Conservation (phyloP, 2,888 invertebrate species). For the Elysia crispata region DNA sequence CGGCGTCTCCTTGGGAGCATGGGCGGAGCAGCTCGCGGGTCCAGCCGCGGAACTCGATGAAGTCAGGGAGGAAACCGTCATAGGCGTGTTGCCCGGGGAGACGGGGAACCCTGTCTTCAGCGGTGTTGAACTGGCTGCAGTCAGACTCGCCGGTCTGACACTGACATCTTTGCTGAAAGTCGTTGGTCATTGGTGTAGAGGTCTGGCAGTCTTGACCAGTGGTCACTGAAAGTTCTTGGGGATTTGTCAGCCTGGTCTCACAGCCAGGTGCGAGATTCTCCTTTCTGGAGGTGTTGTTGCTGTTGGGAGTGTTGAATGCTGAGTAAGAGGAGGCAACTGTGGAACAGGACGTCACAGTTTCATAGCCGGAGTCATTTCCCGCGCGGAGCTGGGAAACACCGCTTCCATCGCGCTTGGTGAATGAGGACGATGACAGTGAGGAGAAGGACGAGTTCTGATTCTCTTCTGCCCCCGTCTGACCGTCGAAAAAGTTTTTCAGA, state of each 20-base stretch:
- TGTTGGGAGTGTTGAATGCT: slow-evolving; percentile 27
- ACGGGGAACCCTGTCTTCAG: background rate
- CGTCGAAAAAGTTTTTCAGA: slow-evolving; percentile 33
- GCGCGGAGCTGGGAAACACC: background rate
- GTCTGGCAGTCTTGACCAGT: background rate
- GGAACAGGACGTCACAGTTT: slow-evolving; percentile 46
- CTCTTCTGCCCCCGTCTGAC: background rate
- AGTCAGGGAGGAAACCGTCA: slow-evolving; percentile 36
- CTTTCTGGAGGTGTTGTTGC: background rate
- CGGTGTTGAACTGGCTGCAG: background rate
- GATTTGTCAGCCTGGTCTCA: background rate
- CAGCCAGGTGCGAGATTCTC: background rate
- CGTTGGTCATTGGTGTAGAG: background rate
- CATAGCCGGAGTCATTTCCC: slow-evolving; percentile 44
- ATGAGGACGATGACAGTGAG: background rate
- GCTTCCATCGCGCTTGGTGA: background rate
- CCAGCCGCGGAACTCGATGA: slow-evolving; percentile 24
- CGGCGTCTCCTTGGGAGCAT: slow-evolving; percentile 38
- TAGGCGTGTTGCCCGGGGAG: background rate
- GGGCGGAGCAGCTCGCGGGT: slow-evolving; percentile 22
- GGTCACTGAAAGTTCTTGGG: background rate
- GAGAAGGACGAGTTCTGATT: slow-evolving; percentile 2
- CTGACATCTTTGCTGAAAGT: background rate
- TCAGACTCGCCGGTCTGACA: background rate
- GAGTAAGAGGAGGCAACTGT: slow-evolving; percentile 41